Base-by-base conservation (phyloP, 2,797 vertebrate genomes). In the Rhinella marina region DNA sequence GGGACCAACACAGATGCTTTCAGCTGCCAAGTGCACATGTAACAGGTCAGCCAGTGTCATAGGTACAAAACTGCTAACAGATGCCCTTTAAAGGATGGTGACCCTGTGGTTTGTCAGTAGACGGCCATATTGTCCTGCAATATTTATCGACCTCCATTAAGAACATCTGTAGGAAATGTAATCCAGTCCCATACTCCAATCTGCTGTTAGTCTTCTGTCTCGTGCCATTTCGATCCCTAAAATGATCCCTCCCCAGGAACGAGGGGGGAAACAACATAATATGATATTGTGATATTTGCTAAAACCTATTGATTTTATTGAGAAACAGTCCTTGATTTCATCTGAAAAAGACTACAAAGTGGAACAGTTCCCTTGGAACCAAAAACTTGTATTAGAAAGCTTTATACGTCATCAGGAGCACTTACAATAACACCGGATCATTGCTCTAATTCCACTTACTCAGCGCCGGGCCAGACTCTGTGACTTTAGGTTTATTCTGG, bases 281-380 rank as follows among this genome's bases (percentile, higher is more conserved):
- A 41, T 73, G 70, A 48, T 73, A 48, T 29, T 80, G 77, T 61
- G 56, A 80, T 17, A 80, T 80, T 80, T 57, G 54, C 27, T 80
- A 8, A 10, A 57, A 14, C 16, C 92, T 95, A 96, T 96, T 92
- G 96, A 97, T 96, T 59, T 12, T 90, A 85, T 92, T 88, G 92
- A 90, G 93, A 93, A 92, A 89, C 90, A 89, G 93, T 94, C 94
- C 92, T 88, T 93, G 92, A 90, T 73, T 59, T 90, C n/a, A 81
- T 89, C 88, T 68, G 2, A 1, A 88, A 85, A 41, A 92, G 92
- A 90, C 92, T 91, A 93, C 92, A 92, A 73, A 66, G 92, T 91
- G 90, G 82, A 91, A 89, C 91, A 90, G 90, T 90, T 90, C 87
- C 75, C 59, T 87, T 88, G 90, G 62, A 91, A 78, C 57, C 72